Base-by-base conservation (phyloP, 1,140 invertebrate species). In the Penaeus chinensis region DNA sequence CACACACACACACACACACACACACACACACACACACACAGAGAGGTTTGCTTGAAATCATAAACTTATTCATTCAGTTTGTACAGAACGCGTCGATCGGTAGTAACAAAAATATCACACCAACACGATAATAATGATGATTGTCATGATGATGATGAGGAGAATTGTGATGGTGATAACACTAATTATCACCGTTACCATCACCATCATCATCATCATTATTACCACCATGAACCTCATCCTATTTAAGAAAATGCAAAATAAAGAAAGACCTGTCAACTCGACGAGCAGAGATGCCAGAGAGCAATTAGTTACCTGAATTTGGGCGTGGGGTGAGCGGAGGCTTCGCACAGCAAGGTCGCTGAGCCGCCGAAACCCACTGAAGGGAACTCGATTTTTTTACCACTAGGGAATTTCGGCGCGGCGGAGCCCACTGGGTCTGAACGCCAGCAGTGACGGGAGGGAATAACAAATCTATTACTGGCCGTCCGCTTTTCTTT, bases 261-360 rank as follows among this genome's bases (percentile, higher is more conserved):
- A 84, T 24, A 84, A 66, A 47, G 47, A 69, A 42, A 66, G 27
- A 47, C 63, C 16, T 24, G 22, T 24, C n/a, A 74, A 71, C 11
- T 7, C 37, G 42, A 27, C 37, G 16, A 71, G 62, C 42, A 83
- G n/a, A 32, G 24, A 2, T 19, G 32, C 37, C 27, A 74, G 27
- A 32, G 5, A 74, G 71, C 8, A 54, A 54, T 54, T 54, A 54
- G 54, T 54, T 84, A 91, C 91, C 91, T 91, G 89, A 90, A 91
- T 19, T 79, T 82, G 65, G 91, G 91, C n/a, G 88, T 54, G 18
- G 91, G 91, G 60, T 89, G 90, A 71, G 85, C 85, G 63, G 85
- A 82, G 47, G 82, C 79, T 76, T 87, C 65, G 63, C 85, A 87
- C 27, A 66, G 80, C 24, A 87, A 69, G 32, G 79, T 82, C n/a